A percentile compares a stretch with the other conserved stretches of the same genome.
Evolutionary conservation across 2,797 vertebrate genomes (phyloP).

Genomic region (Sardinella longiceps): DNA sequence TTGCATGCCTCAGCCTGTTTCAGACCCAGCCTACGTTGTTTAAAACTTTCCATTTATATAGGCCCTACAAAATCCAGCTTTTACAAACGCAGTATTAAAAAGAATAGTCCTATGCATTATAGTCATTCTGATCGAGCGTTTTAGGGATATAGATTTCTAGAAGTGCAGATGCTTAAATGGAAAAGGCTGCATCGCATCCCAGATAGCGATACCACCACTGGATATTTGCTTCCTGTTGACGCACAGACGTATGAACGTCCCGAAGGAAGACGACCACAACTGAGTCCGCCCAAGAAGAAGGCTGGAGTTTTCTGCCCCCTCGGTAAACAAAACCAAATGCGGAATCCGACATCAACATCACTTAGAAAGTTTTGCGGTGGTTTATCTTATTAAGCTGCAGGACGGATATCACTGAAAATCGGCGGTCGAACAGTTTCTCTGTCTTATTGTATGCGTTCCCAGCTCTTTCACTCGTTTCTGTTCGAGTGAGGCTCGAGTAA

Average conservation of each 20-base stretch:
- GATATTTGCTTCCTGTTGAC: slow-evolving; percentile 77
- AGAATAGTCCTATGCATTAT: not conserved
- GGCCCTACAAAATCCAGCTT: no score
- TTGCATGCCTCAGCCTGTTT: no score
- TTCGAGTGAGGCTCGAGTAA: not conserved
- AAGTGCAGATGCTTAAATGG: not conserved
- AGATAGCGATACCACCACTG: not conserved
- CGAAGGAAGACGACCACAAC: slow-evolving; percentile 38
- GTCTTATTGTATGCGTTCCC: not conserved
- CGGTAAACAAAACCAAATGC: slow-evolving; percentile 2
- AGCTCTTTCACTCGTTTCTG: not conserved
- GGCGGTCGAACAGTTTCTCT: not conserved
- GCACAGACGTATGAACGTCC: slow-evolving; percentile 66
- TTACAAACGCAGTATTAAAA: no score
- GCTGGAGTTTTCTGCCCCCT: not conserved
- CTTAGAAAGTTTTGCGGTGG: not conserved
- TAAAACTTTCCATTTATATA: no score
- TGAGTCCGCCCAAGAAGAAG: slow-evolving; percentile 36
- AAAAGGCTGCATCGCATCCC: not conserved
- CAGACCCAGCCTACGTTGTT: no score
- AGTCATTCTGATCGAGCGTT: not conserved
- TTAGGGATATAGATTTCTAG: not conserved
- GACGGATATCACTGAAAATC: not conserved
- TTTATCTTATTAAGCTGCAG: not conserved
- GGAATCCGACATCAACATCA: not conserved